Evolutionary conservation across 2,797 vertebrate species (phyloP).

Genomic region (Cygnus olor): DNA sequence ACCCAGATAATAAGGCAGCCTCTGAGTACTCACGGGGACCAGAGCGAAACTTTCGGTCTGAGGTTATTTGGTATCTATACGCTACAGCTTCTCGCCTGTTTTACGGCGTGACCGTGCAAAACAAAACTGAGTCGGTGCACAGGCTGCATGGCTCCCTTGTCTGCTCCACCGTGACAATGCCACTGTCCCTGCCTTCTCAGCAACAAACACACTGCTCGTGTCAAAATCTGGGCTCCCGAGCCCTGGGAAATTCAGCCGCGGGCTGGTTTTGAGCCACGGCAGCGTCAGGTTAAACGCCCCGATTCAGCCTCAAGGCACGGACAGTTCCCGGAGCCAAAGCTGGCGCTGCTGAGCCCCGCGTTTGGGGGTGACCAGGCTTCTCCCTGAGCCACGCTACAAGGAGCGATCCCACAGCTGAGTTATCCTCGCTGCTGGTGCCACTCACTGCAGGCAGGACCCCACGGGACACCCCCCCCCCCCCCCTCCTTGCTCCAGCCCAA

Average conservation of each 20-base stretch:
- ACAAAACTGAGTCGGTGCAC: not conserved
- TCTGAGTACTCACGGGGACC: not conserved
- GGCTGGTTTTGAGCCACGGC: not conserved
- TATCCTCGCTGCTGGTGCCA: not conserved
- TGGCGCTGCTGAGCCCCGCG: not conserved
- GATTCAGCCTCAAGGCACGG: slow-evolving; percentile 14
- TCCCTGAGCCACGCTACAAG: not conserved
- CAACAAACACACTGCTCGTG: not conserved
- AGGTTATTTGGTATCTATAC: not conserved
- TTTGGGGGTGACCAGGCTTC: not conserved
- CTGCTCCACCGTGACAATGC: not conserved
- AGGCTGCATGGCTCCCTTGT: not conserved
- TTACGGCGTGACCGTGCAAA: not conserved
- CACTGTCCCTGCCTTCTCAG: not conserved
- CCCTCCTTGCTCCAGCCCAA: accelerated
- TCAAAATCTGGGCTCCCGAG: not conserved
- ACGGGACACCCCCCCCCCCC: accelerated
- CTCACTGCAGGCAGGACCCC: not conserved
- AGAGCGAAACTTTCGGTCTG: not conserved
- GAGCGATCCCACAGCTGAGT: no score
- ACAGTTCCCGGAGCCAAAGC: slow-evolving; percentile 36
- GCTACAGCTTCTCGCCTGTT: not conserved
- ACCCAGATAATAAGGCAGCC: not conserved
- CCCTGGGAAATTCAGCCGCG: not conserved
- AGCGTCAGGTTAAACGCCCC: not conserved